Evolutionary conservation across 2,888 invertebrate species (phyloP).

Genomic region (Alloplasta piceator): DNA sequence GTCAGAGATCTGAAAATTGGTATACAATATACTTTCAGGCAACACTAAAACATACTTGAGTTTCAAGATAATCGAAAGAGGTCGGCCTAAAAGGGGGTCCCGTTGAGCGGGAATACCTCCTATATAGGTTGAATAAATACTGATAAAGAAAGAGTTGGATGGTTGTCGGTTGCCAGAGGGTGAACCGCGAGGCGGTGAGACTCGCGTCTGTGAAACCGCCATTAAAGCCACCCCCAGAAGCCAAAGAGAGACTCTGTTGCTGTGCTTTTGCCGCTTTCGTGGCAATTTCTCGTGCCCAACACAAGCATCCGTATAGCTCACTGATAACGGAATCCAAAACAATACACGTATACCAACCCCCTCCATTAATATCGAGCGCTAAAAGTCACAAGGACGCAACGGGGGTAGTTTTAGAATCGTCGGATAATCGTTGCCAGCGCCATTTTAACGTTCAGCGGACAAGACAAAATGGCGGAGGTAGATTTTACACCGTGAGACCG

Average conservation of each 20-base stretch:
- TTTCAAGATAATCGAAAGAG: too few relatives aligned
- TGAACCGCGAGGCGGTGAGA: conserved; percentile 63
- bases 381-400: not conserved
- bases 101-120: too few relatives aligned
- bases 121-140: not conserved
- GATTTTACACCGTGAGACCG: conserved; percentile 47
- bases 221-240: conserved; percentile 41
- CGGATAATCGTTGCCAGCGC: not conserved
- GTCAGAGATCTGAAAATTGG: too few relatives aligned
- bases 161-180: conserved; percentile 54
- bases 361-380: not conserved
- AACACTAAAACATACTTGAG: too few relatives aligned
- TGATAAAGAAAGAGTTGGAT: conserved; percentile 38
- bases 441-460: not conserved
- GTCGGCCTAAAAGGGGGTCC: too few relatives aligned
- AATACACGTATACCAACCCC: not conserved
- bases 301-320: not conserved
- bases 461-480: not conserved
- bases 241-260: conserved; percentile 45
- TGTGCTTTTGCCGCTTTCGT: conserved; percentile 60
- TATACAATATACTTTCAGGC: too few relatives aligned
- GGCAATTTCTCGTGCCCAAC: not conserved
- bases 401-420: not conserved
- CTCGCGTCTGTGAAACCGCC: conserved; percentile 62
- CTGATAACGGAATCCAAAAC: not conserved